phyloP scores from a whole-genome alignment of 2,113 vertebrate genomes.

The Mionectes macconnelli region DNA sequence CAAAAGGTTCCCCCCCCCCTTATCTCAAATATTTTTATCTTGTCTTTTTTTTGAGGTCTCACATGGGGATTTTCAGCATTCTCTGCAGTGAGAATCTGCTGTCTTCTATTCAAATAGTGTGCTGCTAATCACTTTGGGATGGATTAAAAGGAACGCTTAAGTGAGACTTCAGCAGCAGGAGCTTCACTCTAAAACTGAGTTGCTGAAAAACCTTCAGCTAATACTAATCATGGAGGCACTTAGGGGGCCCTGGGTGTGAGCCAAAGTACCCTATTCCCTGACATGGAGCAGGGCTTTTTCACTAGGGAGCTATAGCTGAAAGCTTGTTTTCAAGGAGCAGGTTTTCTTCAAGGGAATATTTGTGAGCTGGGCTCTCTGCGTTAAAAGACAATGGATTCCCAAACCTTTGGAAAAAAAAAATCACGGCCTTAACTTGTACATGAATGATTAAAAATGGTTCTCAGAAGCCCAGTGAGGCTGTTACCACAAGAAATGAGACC shows the following conservation, averaged over 20 bases:
- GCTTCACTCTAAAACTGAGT: background rate
- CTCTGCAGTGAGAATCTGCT: background rate
- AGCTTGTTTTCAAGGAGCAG: background rate
- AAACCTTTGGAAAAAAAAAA: background rate
- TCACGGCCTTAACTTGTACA: background rate
- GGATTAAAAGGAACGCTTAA: background rate
- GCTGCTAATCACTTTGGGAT: background rate
- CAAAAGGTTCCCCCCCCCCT: background rate
- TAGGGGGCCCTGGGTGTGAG: background rate
- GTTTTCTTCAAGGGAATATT: background rate
- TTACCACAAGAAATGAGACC: background rate
- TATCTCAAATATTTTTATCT: background rate
- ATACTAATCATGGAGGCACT: background rate
- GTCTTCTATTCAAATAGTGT: background rate
- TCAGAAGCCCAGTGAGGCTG: background rate
- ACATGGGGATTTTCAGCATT: background rate
- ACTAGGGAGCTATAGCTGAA: background rate
- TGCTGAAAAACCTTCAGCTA: background rate
- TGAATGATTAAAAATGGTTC: background rate
- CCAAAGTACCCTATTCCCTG: background rate
- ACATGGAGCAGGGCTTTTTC: background rate
- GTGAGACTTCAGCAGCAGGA: background rate
- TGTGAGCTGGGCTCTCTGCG: background rate
- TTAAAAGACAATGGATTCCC: background rate
- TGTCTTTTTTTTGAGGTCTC: background rate